phyloP scores from a whole-genome alignment of 2,113 vertebrate genomes.

The Ptilorrhoa leucosticta region DNA sequence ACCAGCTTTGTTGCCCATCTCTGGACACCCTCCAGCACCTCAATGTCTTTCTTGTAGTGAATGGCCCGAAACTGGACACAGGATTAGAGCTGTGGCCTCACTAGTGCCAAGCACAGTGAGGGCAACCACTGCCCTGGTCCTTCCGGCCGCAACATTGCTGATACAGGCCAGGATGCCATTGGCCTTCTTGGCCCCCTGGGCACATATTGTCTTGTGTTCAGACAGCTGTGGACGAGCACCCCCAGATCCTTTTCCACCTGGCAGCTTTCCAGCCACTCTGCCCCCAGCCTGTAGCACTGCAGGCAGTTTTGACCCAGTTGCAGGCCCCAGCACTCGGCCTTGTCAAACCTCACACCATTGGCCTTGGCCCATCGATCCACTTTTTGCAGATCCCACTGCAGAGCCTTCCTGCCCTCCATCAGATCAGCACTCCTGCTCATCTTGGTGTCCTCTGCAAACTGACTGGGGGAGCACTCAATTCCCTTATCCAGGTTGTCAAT shows the following conservation, averaged over 20 bases:
- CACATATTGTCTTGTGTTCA: accelerated
- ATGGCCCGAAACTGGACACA: too few relatives aligned
- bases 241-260: background rate
- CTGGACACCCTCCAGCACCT: background rate
- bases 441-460: background rate
- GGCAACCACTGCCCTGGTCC: background rate
- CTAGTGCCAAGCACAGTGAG: accelerated
- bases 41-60: background rate
- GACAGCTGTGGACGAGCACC: accelerated
- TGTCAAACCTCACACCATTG: background rate
- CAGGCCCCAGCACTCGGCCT: background rate
- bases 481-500: background rate
- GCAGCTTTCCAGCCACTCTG: background rate
- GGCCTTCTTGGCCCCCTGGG: background rate
- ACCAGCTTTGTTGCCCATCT: background rate
- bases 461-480: too few relatives aligned
- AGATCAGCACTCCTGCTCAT: background rate
- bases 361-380: background rate
- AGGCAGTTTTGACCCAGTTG: accelerated
- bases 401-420: background rate
- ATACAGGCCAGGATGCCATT: background rate
- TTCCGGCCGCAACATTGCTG: too few relatives aligned
- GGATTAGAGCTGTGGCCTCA: background rate
- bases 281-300: background rate
- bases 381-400: background rate